Conservation (phyloP, 2,113 vertebrate genomes). For the Dendrocopos noguchii region DNA sequence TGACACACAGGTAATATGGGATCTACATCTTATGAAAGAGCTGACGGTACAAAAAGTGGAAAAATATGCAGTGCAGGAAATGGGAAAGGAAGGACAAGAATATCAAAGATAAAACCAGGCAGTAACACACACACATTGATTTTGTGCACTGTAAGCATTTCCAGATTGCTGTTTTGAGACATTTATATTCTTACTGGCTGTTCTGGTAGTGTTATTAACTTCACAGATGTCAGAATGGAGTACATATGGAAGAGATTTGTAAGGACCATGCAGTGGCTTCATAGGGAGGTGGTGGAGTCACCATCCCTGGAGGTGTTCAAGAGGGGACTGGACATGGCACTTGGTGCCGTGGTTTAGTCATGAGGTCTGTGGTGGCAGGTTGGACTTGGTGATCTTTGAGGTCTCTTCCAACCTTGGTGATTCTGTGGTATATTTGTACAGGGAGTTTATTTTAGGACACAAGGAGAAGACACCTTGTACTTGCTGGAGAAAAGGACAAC, state of each 20-base stretch:
- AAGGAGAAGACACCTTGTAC: not conserved
- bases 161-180: not conserved
- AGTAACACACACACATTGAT: not conserved
- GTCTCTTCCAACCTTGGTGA: too few species aligned
- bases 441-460: not conserved
- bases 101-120: slow-evolving; percentile 7
- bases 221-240: not conserved
- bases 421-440: not conserved
- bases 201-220: not conserved
- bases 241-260: not conserved
- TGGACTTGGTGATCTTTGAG: too few species aligned
- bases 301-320: too few species aligned
- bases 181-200: not conserved
- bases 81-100: slow-evolving; percentile 26
- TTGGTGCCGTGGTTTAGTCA: too few species aligned
- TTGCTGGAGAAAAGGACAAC: not conserved
- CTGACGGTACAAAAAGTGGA: not conserved
- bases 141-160: slow-evolving; percentile 10
- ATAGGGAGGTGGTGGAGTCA: too few species aligned
- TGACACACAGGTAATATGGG: not conserved
- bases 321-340: too few species aligned
- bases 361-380: too few species aligned
- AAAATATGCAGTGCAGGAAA: slow-evolving; percentile 27
- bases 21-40: not conserved
- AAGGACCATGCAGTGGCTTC: not conserved